Percentiles rank a stretch among this genome's conserved stretches.
Conservation (phyloP, 1,140 invertebrate species). For the Lerema accius region DNA sequence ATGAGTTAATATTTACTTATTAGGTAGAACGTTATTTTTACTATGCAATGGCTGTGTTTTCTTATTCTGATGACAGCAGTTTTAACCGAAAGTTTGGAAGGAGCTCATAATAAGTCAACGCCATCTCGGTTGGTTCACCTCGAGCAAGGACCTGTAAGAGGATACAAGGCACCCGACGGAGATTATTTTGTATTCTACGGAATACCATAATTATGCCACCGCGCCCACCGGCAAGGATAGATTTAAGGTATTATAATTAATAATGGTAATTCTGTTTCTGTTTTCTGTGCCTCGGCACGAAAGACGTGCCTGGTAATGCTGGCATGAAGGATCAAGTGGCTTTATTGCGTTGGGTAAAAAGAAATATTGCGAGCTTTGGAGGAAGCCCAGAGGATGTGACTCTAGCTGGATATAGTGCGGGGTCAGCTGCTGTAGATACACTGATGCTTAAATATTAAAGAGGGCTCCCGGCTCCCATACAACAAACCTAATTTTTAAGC, state of each 20-base stretch:
- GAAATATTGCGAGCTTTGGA: conserved; percentile 57
- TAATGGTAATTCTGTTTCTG: conserved; percentile 1
- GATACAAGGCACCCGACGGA: conserved; percentile 38
- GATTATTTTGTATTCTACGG: conserved; percentile 45
- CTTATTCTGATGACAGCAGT: background rate
- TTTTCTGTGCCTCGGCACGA: conserved; percentile 58
- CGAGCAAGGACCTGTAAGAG: conserved; percentile 41
- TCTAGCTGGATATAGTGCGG: conserved; percentile 55
- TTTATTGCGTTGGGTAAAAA: conserved; percentile 55
- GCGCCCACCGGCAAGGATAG: conserved; percentile 46
- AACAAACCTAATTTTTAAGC: no score
- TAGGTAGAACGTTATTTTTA: no score
- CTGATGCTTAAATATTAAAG: no score
- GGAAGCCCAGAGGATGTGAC: conserved; percentile 64
- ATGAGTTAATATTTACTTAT: no score
- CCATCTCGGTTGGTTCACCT: conserved; percentile 9
- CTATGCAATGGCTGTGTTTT: background rate
- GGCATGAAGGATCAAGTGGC: conserved; percentile 64
- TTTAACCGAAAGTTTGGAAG: background rate
- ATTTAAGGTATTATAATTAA: conserved; percentile 55
- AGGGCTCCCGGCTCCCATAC: no score
- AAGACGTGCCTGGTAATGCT: conserved; percentile 58
- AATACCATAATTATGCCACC: conserved; percentile 54
- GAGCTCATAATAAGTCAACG: background rate
- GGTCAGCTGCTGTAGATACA: conserved; percentile 52